A percentile compares a stretch with the other conserved stretches of the same genome.
Conservation (phyloP, 2,888 invertebrate species). For the Coecobrya sp. region DNA sequence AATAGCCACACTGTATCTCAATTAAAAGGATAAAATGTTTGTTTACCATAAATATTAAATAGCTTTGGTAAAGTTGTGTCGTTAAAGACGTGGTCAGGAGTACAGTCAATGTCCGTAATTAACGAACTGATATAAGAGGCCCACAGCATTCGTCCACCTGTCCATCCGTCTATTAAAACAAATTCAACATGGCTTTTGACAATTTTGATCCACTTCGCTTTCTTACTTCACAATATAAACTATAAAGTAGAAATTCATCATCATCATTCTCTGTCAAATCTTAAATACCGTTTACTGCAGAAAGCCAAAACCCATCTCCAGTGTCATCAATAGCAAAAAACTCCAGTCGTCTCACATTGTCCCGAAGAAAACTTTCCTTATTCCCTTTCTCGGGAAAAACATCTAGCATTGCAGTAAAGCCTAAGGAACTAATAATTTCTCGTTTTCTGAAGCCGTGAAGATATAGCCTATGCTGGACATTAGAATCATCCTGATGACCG, state of each 20-base stretch:
- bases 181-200: not conserved
- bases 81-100: slow-evolving; percentile 62
- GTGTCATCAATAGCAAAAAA: slow-evolving; percentile 83
- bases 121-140: slow-evolving; percentile 62
- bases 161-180: slow-evolving; percentile 82
- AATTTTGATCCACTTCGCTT: not conserved
- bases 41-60: slow-evolving; percentile 82
- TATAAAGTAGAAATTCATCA: not conserved
- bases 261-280: not conserved
- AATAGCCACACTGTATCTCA: not conserved
- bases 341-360: slow-evolving; percentile 76
- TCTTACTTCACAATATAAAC: not conserved
- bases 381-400: slow-evolving; percentile 51
- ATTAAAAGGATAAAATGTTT: not conserved
- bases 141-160: slow-evolving; percentile 83
- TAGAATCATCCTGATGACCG: slow-evolving; percentile 87
- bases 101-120: slow-evolving; percentile 77
- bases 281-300: slow-evolving; percentile 76
- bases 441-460: slow-evolving; percentile 72
- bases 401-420: slow-evolving; percentile 37
- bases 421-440: slow-evolving; percentile 55
- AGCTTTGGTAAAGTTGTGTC: slow-evolving; percentile 80
- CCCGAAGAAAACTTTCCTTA: not conserved
- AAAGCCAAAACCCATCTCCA: slow-evolving; percentile 84
- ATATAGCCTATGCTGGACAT: slow-evolving; percentile 55